A percentile compares a stretch with the other conserved stretches of the same genome.
These are phyloP conservation scores for Ceratotherium simum DNA, from an alignment of 2,113 vertebrate genomes.

Conservation along the genomic window DNA sequence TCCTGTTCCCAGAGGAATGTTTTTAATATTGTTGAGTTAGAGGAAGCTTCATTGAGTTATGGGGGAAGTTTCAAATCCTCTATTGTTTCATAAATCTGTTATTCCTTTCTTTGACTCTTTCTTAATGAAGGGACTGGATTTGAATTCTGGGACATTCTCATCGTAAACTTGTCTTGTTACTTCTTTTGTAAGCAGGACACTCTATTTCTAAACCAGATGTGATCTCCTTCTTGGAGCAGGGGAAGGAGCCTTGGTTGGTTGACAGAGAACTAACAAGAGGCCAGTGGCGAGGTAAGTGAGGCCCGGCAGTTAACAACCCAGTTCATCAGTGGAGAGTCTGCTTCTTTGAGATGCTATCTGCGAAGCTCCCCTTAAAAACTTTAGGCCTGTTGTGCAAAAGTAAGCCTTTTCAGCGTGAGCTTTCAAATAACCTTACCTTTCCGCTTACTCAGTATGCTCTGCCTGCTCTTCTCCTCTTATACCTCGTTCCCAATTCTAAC, in stretches of 20 bases:
- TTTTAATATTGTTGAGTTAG: neutral
- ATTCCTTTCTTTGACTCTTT: conserved; percentile 33
- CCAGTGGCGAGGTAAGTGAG: conserved; percentile 74
- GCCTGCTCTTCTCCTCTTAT: neutral
- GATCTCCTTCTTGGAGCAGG: conserved; percentile 77
- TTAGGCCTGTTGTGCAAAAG: neutral
- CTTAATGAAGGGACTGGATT: conserved; percentile 49
- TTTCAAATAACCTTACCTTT: conserved; percentile 21
- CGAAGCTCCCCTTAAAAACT: neutral
- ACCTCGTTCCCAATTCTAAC: neutral
- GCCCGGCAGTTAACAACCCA: neutral
- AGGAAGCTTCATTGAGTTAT: neutral
- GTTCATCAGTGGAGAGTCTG: neutral
- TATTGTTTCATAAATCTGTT: neutral
- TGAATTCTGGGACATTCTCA: conserved; percentile 60
- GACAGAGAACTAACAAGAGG: conserved; percentile 60
- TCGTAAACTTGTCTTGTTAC: conserved; percentile 49
- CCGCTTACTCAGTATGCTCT: neutral
- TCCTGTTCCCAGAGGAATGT: neutral
- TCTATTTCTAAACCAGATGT: conserved; percentile 77
- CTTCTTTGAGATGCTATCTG: neutral
- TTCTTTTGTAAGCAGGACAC: conserved; percentile 75
- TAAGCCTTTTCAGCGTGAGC: neutral
- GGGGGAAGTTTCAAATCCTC: neutral
- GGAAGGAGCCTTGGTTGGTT: conserved; percentile 73